Evolutionary conservation across 1,140 invertebrate species (phyloP), one percentile per base, ranked within the genome.

Genomic region (Eriocheir sinensis): DNA sequence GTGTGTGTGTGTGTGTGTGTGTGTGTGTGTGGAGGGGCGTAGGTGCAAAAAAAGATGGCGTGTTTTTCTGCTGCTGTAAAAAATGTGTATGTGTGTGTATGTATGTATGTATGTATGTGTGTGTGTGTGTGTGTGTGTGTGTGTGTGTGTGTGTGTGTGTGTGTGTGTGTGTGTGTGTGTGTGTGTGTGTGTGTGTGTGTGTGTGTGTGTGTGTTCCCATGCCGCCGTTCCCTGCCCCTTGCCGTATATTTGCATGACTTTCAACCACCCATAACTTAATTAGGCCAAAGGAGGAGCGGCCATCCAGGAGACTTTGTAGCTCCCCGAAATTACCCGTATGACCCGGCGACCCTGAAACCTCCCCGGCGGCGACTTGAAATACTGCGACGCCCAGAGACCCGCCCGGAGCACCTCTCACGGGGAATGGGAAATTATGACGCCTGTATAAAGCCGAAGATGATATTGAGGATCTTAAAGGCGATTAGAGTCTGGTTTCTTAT

Each of bases 221-320:
- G 53, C 3, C 27, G 12, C 4, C 60, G 60, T 27, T 27, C 17
- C 6, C 60, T n/a, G 60, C 0, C 21, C n/a, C 60, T 72, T 4
- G 60, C 0, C 60, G 17, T 81, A 21, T 44, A 81, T 92, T 72
- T 81, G 90, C 36, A 91, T 80, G 90, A 38, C 90, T 80, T 60
- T 80, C 44, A 92, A 60, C 90, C 34, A 17, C 38, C 90, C 90
- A 92, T 80, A 92, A 81, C 72, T 92, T 92, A 92, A 92, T 92
- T 80, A 92, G 90, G 41, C 36, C 80, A 80, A 92, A 92, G 90
- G 79, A 79, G 72, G 36, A 38, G 27, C 21, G 36, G 17, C 90
- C 90, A 92, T 92, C 90, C 90, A 3, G 27, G 32, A 6, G 36
- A 72, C 90, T 92, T 53, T 81, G 90, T 41, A 38, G 72, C 36